Conservation (phyloP, 2,797 vertebrate genomes). For the Novumbra hubbsi region DNA sequence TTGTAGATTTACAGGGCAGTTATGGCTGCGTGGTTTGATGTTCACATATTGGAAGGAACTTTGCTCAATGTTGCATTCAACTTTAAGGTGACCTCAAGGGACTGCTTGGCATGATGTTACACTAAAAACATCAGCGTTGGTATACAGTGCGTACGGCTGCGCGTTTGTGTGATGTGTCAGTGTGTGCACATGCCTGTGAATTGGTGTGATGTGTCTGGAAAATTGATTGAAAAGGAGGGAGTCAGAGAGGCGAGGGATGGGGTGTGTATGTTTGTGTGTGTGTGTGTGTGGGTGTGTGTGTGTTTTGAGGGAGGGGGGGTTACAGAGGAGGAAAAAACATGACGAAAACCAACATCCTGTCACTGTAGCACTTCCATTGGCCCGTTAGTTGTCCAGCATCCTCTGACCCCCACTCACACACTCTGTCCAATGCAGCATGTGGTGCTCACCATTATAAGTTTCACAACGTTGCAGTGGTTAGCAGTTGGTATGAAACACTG, state of each 20-base stretch:
- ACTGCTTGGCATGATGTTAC: slow-evolving; percentile 57
- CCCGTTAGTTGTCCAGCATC: slow-evolving; percentile 42
- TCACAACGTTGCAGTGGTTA: slow-evolving; percentile 40
- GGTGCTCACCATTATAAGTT: slow-evolving; percentile 41
- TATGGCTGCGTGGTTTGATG: slow-evolving; percentile 40
- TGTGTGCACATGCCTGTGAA: slow-evolving; percentile 7
- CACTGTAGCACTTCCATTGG: slow-evolving; percentile 23
- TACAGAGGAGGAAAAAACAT: background rate
- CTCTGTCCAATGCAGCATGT: background rate
- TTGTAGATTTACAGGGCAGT: slow-evolving; percentile 38
- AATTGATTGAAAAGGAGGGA: background rate
- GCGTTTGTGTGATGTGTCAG: slow-evolving; percentile 20
- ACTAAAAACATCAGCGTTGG: slow-evolving; percentile 46
- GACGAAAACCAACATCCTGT: background rate
- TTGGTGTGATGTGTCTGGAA: background rate
- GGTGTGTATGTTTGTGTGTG: too few relatives aligned
- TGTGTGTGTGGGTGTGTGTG: too few relatives aligned
- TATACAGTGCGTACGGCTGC: slow-evolving; percentile 20
- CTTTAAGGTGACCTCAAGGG: slow-evolving; percentile 41
- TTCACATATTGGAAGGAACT: slow-evolving; percentile 25
- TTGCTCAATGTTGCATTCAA: slow-evolving; percentile 42
- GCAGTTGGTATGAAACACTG: slow-evolving; percentile 34
- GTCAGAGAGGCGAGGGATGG: background rate
- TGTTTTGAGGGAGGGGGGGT: background rate
- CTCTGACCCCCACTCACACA: slow-evolving; percentile 40